Evolutionary conservation across 2,113 vertebrate genomes (phyloP), one percentile per base, ranked within the genome.

Genomic region (Litocranius walleri): DNA sequence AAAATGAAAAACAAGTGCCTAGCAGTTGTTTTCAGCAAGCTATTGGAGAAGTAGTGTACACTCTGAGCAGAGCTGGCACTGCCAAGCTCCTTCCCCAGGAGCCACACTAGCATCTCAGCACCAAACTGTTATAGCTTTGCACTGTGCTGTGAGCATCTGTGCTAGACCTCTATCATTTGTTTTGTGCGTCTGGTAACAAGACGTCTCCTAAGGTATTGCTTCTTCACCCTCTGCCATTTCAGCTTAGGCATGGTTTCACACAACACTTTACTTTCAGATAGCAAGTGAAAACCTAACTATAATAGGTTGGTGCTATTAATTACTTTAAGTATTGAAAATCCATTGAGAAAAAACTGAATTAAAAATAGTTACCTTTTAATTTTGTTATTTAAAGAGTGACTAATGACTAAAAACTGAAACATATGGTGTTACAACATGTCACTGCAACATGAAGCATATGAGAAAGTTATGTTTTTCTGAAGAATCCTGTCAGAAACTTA

Each of bases 371-470:
- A 19, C 33, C 17, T 80, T 91, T 86, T n/a, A 43, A 77, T 86
- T 87, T 62, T 67, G 21, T 82, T 82, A 81, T 83, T 95, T 82
- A 91, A 91, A 67, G 3, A 94, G 71, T 74, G 36, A 90, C 23
- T 90, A 93, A 77, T 27, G n/a, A 92, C 40, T 89, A 92, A 92
- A 87, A 85, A 87, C 45, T 43, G 29, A 95, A 95, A 95, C n/a
- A 85, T 11, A 62, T 17, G 67, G 6, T 57, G 67, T 74, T 74
- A 74, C 19, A 71, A 40, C n/a, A 71, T 25, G 67, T 40, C 67
- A 74, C 11, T 40, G 67, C 8, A 59, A 93, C 27, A 67, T 19
- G 48, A 33, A 21, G 25, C 48, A 95, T 13, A 67, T 25, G 11
- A 97, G 30, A 21, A 93, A 56, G 54, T 50, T 74, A n/a, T 78